Evolutionary conservation across 2,888 invertebrate genomes (phyloP), one percentile per base, ranked within the genome.

Genomic region (Eristalis pertinax): DNA sequence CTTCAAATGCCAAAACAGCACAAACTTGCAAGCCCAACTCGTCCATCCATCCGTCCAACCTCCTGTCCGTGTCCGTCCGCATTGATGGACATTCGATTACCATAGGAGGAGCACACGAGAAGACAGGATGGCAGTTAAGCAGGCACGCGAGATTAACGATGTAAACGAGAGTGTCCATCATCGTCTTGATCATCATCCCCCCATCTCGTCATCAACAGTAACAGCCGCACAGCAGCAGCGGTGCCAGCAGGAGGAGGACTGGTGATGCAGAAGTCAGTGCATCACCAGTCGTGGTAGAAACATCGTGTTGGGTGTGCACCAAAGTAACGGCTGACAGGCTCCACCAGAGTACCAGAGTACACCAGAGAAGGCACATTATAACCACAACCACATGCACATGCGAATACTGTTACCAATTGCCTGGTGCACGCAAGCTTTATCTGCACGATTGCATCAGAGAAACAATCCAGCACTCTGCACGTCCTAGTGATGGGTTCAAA

Each of bases 141-240:
- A 84, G 84, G 87, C 87, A 87, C 79, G 87, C 84, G 87, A 87
- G 79, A 87, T 87, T 87, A 87, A 87, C 84, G 84, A 87, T 87
- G 87, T 87, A 87, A 87, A 87, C 87, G 87, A 87, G 84, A 87
- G 79, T 87, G 87, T 87, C 87, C 84, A 87, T 87, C 87, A 87
- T 84, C 84, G 87, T 87, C 87, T 87, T 80, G 86, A 86, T 86
- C 86, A 86, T 83, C 82, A 76, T 69, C 81, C 74, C 32, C 63
- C 76, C 22, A 64, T 62, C 50, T 80, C 80, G 60, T 73, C 77
- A 62, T 84, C 81, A 76, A 72, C 63, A 78, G 72, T 69, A 74
- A 43, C 79, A 79, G 38, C 41, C 62, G 35, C 73, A 74, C 64
- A 81, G 35, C 62, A 78, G 82, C 72, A 82, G 26, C 60, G 26